These are phyloP conservation scores for Drosophila affinis DNA, from an alignment of 2,888 invertebrate genomes.

Conservation along the genomic window DNA sequence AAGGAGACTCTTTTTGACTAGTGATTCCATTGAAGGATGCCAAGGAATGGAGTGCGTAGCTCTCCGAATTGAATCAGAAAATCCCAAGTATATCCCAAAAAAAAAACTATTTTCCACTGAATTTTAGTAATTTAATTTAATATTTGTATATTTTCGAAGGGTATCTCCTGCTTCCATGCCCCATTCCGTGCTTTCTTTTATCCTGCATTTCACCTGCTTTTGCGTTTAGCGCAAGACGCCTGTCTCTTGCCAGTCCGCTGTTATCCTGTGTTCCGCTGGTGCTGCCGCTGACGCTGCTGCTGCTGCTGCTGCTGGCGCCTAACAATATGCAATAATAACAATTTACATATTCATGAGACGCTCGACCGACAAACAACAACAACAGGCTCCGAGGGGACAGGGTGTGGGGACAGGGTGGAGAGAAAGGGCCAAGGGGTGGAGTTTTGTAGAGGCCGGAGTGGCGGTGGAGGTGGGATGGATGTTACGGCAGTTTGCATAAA, in stretches of 20 bases:
- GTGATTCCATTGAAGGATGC: too few relatives aligned
- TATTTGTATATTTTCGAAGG: not conserved
- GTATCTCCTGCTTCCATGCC: not conserved
- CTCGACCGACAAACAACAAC: slow-evolving; percentile 61
- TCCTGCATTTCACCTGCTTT: slow-evolving; percentile 4
- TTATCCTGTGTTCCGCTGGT: slow-evolving; percentile 25
- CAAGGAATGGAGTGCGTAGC: too few relatives aligned
- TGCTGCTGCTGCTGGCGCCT: slow-evolving; percentile 49
- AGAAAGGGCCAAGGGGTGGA: not conserved
- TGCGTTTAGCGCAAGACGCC: slow-evolving; percentile 22
- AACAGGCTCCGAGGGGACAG: slow-evolving; percentile 20
- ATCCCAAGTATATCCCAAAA: too few relatives aligned
- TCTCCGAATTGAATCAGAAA: too few relatives aligned
- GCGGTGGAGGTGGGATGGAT: not conserved
- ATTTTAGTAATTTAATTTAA: too few relatives aligned
- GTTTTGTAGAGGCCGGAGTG: not conserved
- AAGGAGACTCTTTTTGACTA: too few relatives aligned
- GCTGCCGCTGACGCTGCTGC: slow-evolving; percentile 24
- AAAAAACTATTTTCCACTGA: too few relatives aligned
- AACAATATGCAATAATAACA: slow-evolving; percentile 79
- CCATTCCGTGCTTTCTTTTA: not conserved
- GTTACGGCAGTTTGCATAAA: slow-evolving; percentile 70
- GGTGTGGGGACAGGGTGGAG: not conserved
- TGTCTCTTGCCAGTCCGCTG: slow-evolving; percentile 6
- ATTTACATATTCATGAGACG: slow-evolving; percentile 78